Conservation (phyloP, 1,140 invertebrate species). For the Bombus impatiens region DNA sequence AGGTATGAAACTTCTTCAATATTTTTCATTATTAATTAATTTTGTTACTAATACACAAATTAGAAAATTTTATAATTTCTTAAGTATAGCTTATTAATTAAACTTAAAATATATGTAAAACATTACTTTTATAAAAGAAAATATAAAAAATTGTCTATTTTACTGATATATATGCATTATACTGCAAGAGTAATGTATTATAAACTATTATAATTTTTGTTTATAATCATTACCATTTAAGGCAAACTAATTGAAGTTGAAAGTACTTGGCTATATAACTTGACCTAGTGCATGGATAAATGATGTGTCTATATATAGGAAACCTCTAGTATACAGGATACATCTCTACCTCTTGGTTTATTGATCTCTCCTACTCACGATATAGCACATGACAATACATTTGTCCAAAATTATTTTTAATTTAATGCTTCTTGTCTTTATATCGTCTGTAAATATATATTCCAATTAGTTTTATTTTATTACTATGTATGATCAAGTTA, state of each 20-base stretch:
- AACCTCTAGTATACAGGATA: constrained; percentile 74
- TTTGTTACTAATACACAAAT: neutral
- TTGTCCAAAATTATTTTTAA: constrained; percentile 32
- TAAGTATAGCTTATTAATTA: neutral
- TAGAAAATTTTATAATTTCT: neutral
- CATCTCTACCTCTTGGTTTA: constrained; percentile 79
- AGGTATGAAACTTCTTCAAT: constrained; percentile 80
- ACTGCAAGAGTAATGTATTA: neutral
- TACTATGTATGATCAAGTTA: neutral
- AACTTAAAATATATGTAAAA: neutral
- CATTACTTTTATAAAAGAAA: neutral
- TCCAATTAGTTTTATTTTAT: neutral
- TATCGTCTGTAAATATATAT: neutral
- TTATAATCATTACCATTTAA: constrained; percentile 15
- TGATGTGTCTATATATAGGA: constrained; percentile 74
- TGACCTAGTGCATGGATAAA: constrained; percentile 82
- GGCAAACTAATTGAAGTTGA: constrained; percentile 55
- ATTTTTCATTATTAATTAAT: neutral
- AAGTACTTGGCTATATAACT: constrained; percentile 80
- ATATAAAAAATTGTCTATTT: neutral
- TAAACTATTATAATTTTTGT: neutral
- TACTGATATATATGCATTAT: neutral
- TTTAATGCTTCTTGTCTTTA: neutral
- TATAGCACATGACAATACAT: constrained; percentile 38
- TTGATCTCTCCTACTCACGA: constrained; percentile 77